Percentiles rank a stretch among this genome's conserved stretches.
These are phyloP conservation scores for Orycteropus afer DNA, from an alignment of 2,113 vertebrate species.

Conservation along the genomic window DNA sequence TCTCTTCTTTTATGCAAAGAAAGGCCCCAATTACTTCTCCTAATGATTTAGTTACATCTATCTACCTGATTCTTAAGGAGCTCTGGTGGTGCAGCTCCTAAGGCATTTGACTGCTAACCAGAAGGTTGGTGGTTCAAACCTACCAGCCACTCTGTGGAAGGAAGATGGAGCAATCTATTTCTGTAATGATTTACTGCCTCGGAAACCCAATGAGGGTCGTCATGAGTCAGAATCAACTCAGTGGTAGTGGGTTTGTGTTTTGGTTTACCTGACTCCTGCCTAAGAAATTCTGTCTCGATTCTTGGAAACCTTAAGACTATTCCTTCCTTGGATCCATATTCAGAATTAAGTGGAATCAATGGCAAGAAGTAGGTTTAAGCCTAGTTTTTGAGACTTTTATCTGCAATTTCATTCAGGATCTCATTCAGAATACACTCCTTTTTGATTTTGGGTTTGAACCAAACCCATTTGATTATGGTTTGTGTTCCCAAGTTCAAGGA, in stretches of 20 bases:
- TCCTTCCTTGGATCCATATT: not conserved
- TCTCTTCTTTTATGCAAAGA: not conserved
- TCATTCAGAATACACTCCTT: not conserved
- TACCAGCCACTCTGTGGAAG: too few species aligned
- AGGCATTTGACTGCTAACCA: too few species aligned
- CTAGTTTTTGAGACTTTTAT: constrained; percentile 13
- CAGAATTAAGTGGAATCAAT: not conserved
- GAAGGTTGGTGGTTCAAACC: too few species aligned
- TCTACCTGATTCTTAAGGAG: too few species aligned
- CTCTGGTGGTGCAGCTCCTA: too few species aligned
- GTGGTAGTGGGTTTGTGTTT: too few species aligned
- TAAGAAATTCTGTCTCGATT: not conserved
- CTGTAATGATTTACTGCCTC: too few species aligned
- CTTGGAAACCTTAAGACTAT: not conserved
- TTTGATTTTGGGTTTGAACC: not conserved
- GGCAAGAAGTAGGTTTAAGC: not conserved
- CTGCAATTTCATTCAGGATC: not conserved
- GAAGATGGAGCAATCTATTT: too few species aligned
- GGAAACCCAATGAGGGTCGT: too few species aligned
- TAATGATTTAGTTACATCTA: not conserved
- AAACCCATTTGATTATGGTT: not conserved
- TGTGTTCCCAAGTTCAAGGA: not conserved
- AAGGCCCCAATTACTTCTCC: not conserved
- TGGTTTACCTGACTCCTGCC: not conserved
- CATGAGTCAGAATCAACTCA: too few species aligned